Evolutionary conservation across 2,888 invertebrate species (phyloP), one percentile per base, ranked within the genome.

Genomic region (Rhodophaea formosa): DNA sequence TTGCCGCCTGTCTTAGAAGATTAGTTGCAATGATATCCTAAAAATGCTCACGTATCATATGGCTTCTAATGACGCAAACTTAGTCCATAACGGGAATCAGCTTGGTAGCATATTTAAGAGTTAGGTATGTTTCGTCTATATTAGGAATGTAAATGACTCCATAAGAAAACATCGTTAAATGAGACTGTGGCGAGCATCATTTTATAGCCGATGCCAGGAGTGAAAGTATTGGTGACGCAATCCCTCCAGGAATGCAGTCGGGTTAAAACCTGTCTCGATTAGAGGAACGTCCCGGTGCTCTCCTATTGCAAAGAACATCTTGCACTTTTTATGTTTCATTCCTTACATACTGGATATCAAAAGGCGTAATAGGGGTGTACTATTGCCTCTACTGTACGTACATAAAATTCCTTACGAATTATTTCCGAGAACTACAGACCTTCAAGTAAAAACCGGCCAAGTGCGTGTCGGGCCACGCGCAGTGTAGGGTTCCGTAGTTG

Each of bases 231-330:
- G 67, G 69, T 74, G 72, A 73, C 71, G 72, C 69, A 62, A 70
- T 68, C 62, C 63, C 62, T 65, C 69, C 69, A 64, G 77, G 79
- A 77, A 79, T 80, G 79, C 71, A 69, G 75, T 69, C 65, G 68
- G 65, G 64, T 62, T 58, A 65, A 70, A 78, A 77, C 77, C 75
- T 71, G 79, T 77, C 74, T 71, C 68, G 67, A 70, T 77, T 72
- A 75, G 69, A 68, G 65, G 64, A 70, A 67, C 66, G 69, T 67
- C 66, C 66, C 67, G 64, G 69, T 68, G 68, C 66, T 71, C 64
- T 69, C 51, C 35, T 35, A 61, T 61, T 61, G 62, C 61, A 16
- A 60, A 51, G 16, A 62, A 61, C 59, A 53, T 57, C 57, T 44
- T 14, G 62, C 54, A 52, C 58, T 65, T 59, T 63, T 59, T 59